Percentiles rank a stretch among this genome's conserved stretches.
Conservation (phyloP, 2,888 invertebrate species). For the Torymus texanus region DNA sequence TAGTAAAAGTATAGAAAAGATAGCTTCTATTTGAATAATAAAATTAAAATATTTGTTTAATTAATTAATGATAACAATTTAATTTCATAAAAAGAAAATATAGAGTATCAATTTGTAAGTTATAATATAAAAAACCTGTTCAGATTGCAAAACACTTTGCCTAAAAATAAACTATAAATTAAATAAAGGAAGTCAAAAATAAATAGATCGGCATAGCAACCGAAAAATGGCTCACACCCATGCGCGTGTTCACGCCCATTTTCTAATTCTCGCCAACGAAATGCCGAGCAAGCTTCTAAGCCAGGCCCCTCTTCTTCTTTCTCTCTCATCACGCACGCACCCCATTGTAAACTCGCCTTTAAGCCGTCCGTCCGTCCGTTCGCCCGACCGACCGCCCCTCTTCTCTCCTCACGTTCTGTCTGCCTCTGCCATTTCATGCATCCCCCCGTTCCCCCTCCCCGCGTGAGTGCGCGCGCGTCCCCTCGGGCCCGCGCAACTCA, state of each 20-base stretch:
- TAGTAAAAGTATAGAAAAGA: no score
- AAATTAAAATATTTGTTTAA: no score
- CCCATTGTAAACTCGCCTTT: slow-evolving; percentile 50
- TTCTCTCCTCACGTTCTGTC: not conserved
- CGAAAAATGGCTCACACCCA: no score
- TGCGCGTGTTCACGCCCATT: slow-evolving; percentile 18
- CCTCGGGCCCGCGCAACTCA: slow-evolving; percentile 62
- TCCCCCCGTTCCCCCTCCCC: slow-evolving; percentile 38
- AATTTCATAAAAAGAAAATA: no score
- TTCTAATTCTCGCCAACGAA: slow-evolving; percentile 33
- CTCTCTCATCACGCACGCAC: not conserved
- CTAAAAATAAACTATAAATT: no score
- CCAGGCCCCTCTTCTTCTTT: not conserved
- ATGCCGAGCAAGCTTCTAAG: not conserved
- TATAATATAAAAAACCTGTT: no score
- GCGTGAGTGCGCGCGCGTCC: slow-evolving; percentile 16
- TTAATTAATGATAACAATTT: no score
- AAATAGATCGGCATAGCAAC: no score
- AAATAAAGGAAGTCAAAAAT: no score
- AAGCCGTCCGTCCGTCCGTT: slow-evolving; percentile 48
- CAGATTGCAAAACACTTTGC: no score
- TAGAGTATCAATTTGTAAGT: no score
- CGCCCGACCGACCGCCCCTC: not conserved
- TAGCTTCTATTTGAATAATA: no score
- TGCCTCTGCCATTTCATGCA: slow-evolving; percentile 26